phyloP scores from a whole-genome alignment of 1,140 invertebrate genomes.

The Camponotus pennsylvanicus region DNA sequence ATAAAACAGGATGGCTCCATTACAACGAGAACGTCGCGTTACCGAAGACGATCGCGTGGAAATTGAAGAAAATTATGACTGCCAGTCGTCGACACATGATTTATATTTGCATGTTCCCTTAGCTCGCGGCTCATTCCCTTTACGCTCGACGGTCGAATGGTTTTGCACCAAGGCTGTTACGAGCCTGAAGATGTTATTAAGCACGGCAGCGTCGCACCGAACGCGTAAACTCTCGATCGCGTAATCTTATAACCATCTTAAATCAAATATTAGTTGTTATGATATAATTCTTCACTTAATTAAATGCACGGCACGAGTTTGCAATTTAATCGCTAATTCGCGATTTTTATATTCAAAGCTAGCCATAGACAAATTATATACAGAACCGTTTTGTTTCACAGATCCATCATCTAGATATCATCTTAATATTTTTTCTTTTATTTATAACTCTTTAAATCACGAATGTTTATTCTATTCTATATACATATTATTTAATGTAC shows the following conservation, averaged over 20 bases:
- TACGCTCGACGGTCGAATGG: constrained; percentile 33
- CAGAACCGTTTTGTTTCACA: neutral
- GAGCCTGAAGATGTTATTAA: constrained; percentile 74
- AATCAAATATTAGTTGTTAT: constrained; percentile 56
- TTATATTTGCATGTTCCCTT: constrained; percentile 66
- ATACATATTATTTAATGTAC: too few relatives aligned
- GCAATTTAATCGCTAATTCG: neutral
- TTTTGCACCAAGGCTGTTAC: constrained; percentile 49
- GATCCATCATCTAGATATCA: too few relatives aligned
- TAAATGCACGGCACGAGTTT: neutral
- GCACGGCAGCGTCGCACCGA: constrained; percentile 57
- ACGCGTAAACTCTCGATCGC: constrained; percentile 54
- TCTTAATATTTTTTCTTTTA: too few relatives aligned
- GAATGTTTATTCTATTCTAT: too few relatives aligned
- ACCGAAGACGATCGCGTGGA: constrained; percentile 64
- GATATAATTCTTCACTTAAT: constrained; percentile 28
- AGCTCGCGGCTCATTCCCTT: constrained; percentile 41
- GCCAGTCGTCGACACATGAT: constrained; percentile 63
- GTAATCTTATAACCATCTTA: constrained; percentile 60
- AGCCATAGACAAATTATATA: neutral
- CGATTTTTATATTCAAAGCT: neutral
- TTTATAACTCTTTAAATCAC: too few relatives aligned
- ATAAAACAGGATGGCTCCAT: constrained; percentile 58
- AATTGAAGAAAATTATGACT: constrained; percentile 72
- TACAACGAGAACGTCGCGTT: constrained; percentile 55